Evolutionary conservation across 2,113 vertebrate genomes (phyloP).

Genomic region (Gymnarchus niloticus): DNA sequence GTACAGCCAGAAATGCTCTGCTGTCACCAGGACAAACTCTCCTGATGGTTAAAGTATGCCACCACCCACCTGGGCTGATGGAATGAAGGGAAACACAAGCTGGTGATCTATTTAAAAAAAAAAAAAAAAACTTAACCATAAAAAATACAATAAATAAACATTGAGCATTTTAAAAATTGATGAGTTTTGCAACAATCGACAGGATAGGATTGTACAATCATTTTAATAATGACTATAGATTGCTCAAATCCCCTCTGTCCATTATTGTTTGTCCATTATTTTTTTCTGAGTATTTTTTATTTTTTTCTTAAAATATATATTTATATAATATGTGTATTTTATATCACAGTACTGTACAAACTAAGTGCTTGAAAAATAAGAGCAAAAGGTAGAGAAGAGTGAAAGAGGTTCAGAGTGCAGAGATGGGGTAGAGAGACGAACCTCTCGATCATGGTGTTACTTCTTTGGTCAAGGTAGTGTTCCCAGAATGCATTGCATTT

Average conservation of each 20-base stretch:
- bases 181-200: slow-evolving; percentile 31
- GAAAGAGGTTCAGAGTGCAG: neutral
- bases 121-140: neutral
- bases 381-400: slow-evolving; percentile 23
- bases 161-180: neutral
- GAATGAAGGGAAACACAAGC: neutral
- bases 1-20: neutral
- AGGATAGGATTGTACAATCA: slow-evolving; percentile 49
- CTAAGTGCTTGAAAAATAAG: slow-evolving; percentile 62
- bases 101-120: neutral
- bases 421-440: slow-evolving; percentile 41
- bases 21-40: neutral
- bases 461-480: slow-evolving; percentile 63
- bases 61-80: neutral
- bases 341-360: slow-evolving; percentile 72
- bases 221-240: slow-evolving; percentile 41
- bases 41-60: neutral
- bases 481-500: slow-evolving; percentile 53
- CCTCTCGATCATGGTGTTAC: slow-evolving; percentile 42
- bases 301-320: slow-evolving; percentile 66
- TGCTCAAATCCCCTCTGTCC: slow-evolving; percentile 30
- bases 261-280: slow-evolving; percentile 31
- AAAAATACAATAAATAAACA: slow-evolving; percentile 4
- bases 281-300: slow-evolving; percentile 45
- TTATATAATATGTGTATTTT: slow-evolving; percentile 61